phyloP scores from a whole-genome alignment of 2,797 vertebrate genomes.

The Mallotus villosus region DNA sequence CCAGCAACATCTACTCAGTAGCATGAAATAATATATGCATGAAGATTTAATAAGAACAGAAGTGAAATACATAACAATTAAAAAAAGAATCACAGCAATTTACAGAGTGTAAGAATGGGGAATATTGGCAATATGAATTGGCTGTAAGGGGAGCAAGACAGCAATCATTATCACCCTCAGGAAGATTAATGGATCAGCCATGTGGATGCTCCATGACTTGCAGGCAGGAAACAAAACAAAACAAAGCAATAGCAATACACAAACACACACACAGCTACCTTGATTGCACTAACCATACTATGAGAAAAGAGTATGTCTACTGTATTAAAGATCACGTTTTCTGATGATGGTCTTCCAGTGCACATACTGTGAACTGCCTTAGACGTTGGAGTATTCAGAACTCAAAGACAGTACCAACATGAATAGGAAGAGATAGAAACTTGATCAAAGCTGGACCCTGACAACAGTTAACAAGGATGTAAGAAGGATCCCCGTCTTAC shows the following conservation, averaged over 20 bases:
- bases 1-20: too few species aligned
- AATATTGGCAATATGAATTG: too few species aligned
- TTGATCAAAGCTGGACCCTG: conserved; percentile 38
- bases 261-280: conserved; percentile 7
- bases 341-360: conserved; percentile 20
- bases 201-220: conserved; percentile 32
- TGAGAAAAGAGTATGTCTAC: background rate
- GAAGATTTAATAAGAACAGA: too few species aligned
- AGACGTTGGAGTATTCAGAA: conserved; percentile 27
- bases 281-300: background rate
- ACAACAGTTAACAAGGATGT: conserved; percentile 50
- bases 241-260: conserved; percentile 27
- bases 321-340: background rate
- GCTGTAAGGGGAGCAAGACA: conserved; percentile 34
- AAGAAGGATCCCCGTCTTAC: conserved; percentile 20
- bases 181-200: conserved; percentile 63
- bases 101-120: too few species aligned
- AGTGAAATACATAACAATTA: too few species aligned
- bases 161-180: conserved; percentile 57
- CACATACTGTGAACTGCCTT: conserved; percentile 8
- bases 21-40: too few species aligned
- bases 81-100: too few species aligned
- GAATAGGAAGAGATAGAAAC: conserved; percentile 31
- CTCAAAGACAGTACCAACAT: conserved; percentile 30
- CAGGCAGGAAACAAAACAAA: conserved; percentile 30